Evolutionary conservation across 2,113 vertebrate genomes (phyloP), one percentile per base, ranked within the genome.

Genomic region (Recurvirostra avosetta): DNA sequence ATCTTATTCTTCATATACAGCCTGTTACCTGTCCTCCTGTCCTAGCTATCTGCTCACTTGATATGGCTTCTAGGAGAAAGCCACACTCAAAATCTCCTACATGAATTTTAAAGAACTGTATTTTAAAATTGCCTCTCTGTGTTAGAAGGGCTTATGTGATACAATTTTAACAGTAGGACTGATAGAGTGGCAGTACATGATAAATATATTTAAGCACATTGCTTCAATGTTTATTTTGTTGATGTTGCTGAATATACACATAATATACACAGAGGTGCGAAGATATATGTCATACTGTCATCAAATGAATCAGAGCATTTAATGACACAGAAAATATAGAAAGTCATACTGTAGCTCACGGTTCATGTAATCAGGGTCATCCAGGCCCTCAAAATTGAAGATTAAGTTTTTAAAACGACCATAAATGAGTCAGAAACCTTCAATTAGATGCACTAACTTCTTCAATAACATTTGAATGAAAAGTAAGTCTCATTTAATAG

Each of bases 391-490:
- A 91, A 88, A 96, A 95, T 75, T 83, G 80, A 92, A 81, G 91
- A 97, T 94, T 92, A 94, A 86, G 88, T 65, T 94, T 92, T 96
- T 94, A 89, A 91, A 97, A 94, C 41, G 14, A 50, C 55, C 55
- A 74, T 90, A 95, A 92, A 95, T 86, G 94, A 96, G 61, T 94
- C 83, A 92, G 80, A 94, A 94, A 91, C 56, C 79, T 93, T 95
- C 86, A 95, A 78, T 92, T 97, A 94, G 80, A 70, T 1, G 4
- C 80, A 94, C 68, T 97, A 96, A 96, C 80, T 94, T 95, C 86
- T 95, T 85, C 86, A 94, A 94, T 94, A 96, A 94, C 36, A 94
- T 91, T 78, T 66, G 36, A 95, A 94, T 94, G 86, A 95, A 95
- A 96, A 91, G 83, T 82, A 94, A 96, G 84, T 82, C 92, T 89